Conservation (phyloP, 2,113 vertebrate genomes). For the Nibea coibor region DNA sequence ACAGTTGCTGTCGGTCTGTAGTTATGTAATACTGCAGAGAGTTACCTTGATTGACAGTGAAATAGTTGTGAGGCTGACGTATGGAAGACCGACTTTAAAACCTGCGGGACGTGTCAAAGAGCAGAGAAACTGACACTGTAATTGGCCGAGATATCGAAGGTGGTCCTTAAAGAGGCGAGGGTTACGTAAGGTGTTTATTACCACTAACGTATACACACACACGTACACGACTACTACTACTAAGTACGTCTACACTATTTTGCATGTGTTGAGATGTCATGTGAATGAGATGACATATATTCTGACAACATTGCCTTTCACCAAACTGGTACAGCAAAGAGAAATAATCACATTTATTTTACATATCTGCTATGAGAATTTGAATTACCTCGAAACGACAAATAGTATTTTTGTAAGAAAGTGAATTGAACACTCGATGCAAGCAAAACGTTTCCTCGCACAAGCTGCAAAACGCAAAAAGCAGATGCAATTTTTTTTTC, state of each 20-base stretch:
- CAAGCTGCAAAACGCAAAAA: slow-evolving; percentile 64
- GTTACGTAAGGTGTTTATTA: slow-evolving; percentile 69
- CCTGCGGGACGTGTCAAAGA: slow-evolving; percentile 19
- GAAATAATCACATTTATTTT: slow-evolving; percentile 81
- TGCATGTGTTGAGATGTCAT: slow-evolving; percentile 79
- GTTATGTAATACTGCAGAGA: slow-evolving; percentile 68
- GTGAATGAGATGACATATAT: slow-evolving; percentile 64
- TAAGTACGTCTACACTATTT: slow-evolving; percentile 51
- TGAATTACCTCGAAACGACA: slow-evolving; percentile 86
- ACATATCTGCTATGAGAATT: slow-evolving; percentile 77
- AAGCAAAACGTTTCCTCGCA: slow-evolving; percentile 55
- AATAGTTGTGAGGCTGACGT: slow-evolving; percentile 42
- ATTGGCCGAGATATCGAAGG: slow-evolving; percentile 39
- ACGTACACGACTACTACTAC: slow-evolving; percentile 50
- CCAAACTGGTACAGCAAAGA: slow-evolving; percentile 87
- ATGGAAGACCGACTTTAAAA: slow-evolving; percentile 23
- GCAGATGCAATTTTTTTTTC: slow-evolving; percentile 59
- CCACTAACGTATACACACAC: slow-evolving; percentile 53
- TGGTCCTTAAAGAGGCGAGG: slow-evolving; percentile 79
- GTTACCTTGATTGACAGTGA: slow-evolving; percentile 47
- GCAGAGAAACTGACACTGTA: slow-evolving; percentile 5
- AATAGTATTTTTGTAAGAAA: slow-evolving; percentile 84
- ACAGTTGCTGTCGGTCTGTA: slow-evolving; percentile 51
- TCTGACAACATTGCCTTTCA: slow-evolving; percentile 87
- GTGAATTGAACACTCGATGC: slow-evolving; percentile 81